Evolutionary conservation across 2,797 vertebrate species (phyloP), one percentile per base, ranked within the genome.

Genomic region (Syngnathus rostellatus): DNA sequence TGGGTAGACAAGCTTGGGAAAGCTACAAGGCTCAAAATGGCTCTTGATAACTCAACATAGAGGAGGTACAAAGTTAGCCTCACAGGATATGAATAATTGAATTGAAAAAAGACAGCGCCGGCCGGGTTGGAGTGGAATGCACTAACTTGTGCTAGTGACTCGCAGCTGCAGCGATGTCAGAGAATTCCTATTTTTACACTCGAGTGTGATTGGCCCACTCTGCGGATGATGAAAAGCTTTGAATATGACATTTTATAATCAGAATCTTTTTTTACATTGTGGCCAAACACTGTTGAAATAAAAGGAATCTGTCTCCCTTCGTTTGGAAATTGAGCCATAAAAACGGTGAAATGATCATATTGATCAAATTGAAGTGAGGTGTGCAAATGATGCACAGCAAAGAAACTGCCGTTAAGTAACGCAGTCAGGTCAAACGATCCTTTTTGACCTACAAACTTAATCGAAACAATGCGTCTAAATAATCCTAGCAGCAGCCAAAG

Each of bases 111-210:
- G 17, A 19, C 31, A 51, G 25, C 46, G 46, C 45, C 21, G 2
- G 46, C 45, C 21, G 2, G 55, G 55, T 2, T 12, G 54, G 54
- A 12, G 4, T 3, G 25, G 54, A 25, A 50, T 48, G 62, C 46
- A 63, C 46, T 50, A 48, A 38, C 62, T 62, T 23, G 7, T 46
- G 38, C 65, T 14, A n/a, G 45, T 38, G 37, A 64, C 23, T 64
- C 8, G 46, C 62, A 64, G 62, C 46, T 50, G 25, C 31, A 64
- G 41, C 51, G 37, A 51, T 51, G 48, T 14, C 63, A 16, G 62
- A 25, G 9, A 37, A 65, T 59, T 48, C 72, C 79, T 80, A 67
- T 77, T 83, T 82, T 76, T 77, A 74, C 53, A 64, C 69, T 51
- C 73, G 61, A 73, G 59, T 61, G 40, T 66, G 65, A 72, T 69